Evolutionary conservation across 2,888 invertebrate species (phyloP), one percentile per base, ranked within the genome.

Genomic region (Micropterix aruncella): DNA sequence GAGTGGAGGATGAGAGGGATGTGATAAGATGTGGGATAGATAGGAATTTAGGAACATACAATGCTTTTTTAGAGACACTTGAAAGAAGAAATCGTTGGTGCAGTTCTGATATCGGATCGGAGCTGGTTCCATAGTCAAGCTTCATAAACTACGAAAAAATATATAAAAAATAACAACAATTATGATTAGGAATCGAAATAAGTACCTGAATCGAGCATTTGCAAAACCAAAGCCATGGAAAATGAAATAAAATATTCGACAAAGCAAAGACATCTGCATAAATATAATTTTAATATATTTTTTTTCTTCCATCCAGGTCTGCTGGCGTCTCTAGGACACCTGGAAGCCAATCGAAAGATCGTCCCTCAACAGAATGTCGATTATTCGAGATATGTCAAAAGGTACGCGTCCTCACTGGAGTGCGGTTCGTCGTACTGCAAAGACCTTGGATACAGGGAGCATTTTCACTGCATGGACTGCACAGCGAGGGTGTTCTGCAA

Each of bases 381-480:
- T 68, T 91, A 91, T 68, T 87, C 87, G 38, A 81, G 89, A 66
- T 91, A 91, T 65, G 88, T 92, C 48, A 83, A 87, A 63, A 71
- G 71, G 60, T 92, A 83, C 62, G 71, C 80, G 42, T 88, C 83
- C 43, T 82, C 87, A 2, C 63, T 82, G 53, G 90, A 91, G 66
- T 91, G 91, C 60, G 88, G 88, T 14, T 83, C 81, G 46, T 75
- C 79, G 27, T 84, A 86, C 62, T 92, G 92, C 74, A 84, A 86
- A 57, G 91, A 91, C 58, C 72, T 91, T 52, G 88, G 87, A 51
- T 91, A 91, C 66, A 62, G 93, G 54, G 96, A 96, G 60, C 96
- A 96, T 62, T 96, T 94, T 66, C 96, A 96, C 63, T 93, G 92
- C 66, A 73, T 75, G 62, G 76, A 77, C 51, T 78, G 78, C 54